Evolutionary conservation across 2,888 invertebrate species (phyloP).

Genomic region (Thalpophila matura): DNA sequence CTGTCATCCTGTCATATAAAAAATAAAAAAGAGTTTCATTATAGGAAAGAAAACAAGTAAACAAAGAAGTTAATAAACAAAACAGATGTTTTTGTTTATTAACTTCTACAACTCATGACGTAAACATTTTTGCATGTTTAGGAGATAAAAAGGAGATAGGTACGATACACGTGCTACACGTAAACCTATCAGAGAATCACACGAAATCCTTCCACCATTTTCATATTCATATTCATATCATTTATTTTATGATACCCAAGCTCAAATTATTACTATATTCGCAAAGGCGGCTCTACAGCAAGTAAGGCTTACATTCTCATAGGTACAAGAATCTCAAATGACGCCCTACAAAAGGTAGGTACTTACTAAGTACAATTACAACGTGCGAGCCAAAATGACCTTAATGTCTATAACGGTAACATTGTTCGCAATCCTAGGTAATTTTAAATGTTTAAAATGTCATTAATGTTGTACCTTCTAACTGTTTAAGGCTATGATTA

Average conservation of each 20-base stretch:
- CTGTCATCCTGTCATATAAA: not conserved
- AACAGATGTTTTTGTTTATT: too few species aligned
- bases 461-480: constrained; percentile 33
- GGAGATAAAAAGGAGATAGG: too few species aligned
- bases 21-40: not conserved
- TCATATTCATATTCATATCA: too few species aligned
- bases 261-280: constrained; percentile 17
- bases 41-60: not conserved
- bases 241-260: not conserved
- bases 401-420: constrained; percentile 43
- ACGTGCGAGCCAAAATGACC: constrained; percentile 62
- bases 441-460: constrained; percentile 45
- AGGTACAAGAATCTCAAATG: not conserved
- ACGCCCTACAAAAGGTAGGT: constrained; percentile 13
- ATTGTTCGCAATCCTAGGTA: constrained; percentile 34
- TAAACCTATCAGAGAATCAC: too few species aligned
- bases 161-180: too few species aligned
- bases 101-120: not conserved
- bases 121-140: not conserved
- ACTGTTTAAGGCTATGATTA: constrained; percentile 27
- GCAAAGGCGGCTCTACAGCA: not conserved
- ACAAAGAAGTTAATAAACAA: not conserved
- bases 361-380: constrained; percentile 41
- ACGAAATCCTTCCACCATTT: not conserved
- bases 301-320: constrained; percentile 24